These are phyloP conservation scores for Leptopterna dolabrata DNA, from an alignment of 2,888 invertebrate species.

Conservation along the genomic window DNA sequence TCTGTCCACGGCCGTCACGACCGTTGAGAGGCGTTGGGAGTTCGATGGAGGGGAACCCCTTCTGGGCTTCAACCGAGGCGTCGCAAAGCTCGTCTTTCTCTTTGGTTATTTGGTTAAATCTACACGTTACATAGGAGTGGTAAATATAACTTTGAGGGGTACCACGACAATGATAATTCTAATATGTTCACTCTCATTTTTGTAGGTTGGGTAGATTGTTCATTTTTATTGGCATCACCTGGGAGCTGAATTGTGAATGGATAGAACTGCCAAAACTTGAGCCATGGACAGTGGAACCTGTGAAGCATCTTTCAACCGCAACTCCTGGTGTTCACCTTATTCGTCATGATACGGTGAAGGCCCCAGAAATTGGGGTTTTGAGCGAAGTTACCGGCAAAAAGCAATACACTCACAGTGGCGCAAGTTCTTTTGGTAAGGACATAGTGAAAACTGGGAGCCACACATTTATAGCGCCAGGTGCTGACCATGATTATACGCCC, in stretches of 20 bases:
- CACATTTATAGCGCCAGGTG: neutral
- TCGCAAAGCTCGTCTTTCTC: too few relatives aligned
- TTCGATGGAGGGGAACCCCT: too few relatives aligned
- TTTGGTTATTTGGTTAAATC: too few relatives aligned
- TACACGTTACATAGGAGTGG: too few relatives aligned
- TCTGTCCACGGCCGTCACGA: too few relatives aligned
- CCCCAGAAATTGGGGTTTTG: neutral
- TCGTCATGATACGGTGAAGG: neutral
- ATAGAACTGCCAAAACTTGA: conserved; percentile 55
- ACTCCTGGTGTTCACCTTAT: neutral
- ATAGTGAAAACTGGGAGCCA: neutral
- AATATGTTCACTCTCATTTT: neutral
- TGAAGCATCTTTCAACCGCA: neutral
- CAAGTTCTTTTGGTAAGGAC: neutral
- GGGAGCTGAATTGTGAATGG: conserved; percentile 47
- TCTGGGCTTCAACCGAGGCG: too few relatives aligned
- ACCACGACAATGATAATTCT: too few relatives aligned
- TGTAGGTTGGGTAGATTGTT: neutral
- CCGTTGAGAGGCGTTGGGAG: too few relatives aligned
- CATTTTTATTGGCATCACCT: neutral
- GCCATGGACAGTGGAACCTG: conserved; percentile 15
- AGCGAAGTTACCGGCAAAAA: neutral
- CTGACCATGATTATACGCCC: neutral
- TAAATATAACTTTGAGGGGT: too few relatives aligned
- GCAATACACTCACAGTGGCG: neutral